A percentile compares a stretch with the other conserved stretches of the same genome.
Conservation (phyloP, 2,888 invertebrate genomes). For the Tachina fera region DNA sequence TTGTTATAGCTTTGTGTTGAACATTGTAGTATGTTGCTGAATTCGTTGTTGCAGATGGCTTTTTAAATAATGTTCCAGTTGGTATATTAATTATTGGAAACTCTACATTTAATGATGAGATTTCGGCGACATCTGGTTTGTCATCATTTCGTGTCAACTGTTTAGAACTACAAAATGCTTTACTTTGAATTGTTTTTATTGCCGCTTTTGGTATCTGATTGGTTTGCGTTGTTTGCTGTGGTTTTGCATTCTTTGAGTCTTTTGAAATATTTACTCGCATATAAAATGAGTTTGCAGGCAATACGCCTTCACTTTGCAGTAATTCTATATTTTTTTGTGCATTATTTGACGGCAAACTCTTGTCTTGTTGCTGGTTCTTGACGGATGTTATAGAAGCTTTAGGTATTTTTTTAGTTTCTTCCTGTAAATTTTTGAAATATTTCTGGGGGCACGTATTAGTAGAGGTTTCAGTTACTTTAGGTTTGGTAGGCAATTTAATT, state of each 20-base stretch:
- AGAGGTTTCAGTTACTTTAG: not conserved
- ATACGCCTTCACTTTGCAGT: not conserved
- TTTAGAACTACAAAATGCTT: not conserved
- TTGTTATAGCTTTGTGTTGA: not conserved
- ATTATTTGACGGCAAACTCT: not conserved
- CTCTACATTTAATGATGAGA: constrained; percentile 68
- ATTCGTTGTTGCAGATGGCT: constrained; percentile 42
- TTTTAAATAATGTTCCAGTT: constrained; percentile 68
- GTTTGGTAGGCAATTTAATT: not conserved
- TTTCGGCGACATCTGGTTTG: constrained; percentile 54
- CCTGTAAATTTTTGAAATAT: constrained; percentile 2
- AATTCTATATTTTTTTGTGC: not conserved
- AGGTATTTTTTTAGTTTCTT: not conserved
- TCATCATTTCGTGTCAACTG: not conserved
- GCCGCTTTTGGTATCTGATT: constrained; percentile 66
- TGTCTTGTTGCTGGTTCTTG: not conserved
- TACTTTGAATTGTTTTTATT: constrained; percentile 40
- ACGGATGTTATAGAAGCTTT: constrained; percentile 16
- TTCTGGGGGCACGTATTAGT: not conserved
- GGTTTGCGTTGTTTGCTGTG: not conserved
- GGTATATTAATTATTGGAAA: constrained; percentile 70
- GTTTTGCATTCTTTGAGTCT: not conserved
- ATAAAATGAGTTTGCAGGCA: not conserved
- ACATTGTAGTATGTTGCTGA: constrained; percentile 2
- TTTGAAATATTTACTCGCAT: not conserved